Evolutionary conservation across 2,113 vertebrate genomes (phyloP).

Genomic region (Pseudonaja textilis): DNA sequence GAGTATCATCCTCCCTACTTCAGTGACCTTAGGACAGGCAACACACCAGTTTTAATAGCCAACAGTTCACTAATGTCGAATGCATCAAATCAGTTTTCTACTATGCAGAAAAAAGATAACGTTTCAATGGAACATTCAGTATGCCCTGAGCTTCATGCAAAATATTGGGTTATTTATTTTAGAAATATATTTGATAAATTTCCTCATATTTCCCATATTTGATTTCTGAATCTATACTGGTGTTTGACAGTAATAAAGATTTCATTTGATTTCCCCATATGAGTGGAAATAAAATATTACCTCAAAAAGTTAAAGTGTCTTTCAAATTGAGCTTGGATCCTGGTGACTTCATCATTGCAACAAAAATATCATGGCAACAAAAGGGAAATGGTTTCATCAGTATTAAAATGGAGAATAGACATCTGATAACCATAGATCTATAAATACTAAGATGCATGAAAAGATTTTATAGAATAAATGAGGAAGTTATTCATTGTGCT

Average conservation of each 20-base stretch:
- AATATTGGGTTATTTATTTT: background rate
- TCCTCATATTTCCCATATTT: background rate
- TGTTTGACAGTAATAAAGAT: background rate
- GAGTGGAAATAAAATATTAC: background rate
- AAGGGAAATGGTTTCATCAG: background rate
- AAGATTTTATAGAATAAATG: background rate
- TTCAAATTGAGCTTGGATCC: background rate
- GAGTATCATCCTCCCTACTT: background rate
- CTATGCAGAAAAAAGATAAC: background rate
- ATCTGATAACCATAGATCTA: background rate
- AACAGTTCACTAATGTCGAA: background rate
- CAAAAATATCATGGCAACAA: background rate
- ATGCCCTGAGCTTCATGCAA: background rate
- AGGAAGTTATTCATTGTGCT: background rate
- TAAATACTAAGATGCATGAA: background rate
- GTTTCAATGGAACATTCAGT: background rate
- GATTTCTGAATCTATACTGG: background rate
- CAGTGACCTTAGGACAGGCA: background rate
- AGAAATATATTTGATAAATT: background rate
- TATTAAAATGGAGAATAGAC: background rate
- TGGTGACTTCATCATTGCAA: background rate
- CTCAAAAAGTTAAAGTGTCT: background rate
- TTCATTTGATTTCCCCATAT: background rate
- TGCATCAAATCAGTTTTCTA: background rate
- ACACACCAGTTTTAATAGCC: background rate